phyloP scores from a whole-genome alignment of 2,797 vertebrate genomes.

The Smutsia temminckii region DNA sequence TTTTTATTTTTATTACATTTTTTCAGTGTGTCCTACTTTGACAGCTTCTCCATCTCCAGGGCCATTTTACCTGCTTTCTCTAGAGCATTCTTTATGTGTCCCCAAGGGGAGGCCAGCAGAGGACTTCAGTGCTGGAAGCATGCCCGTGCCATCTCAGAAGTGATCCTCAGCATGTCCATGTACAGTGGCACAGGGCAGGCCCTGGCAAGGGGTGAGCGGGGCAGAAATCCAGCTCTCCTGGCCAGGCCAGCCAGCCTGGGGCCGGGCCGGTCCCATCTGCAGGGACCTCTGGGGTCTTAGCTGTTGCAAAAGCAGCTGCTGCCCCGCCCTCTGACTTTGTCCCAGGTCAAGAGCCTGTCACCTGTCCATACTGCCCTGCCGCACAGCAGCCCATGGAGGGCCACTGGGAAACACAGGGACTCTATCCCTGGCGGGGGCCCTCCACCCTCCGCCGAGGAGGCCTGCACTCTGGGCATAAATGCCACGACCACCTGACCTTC shows the following conservation, averaged over 20 bases:
- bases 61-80: background rate
- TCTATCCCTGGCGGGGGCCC: background rate
- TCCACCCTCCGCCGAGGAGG: background rate
- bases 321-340: no score
- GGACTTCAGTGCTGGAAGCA: background rate
- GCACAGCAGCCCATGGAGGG: background rate
- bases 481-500: background rate
- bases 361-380: no score
- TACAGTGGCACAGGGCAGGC: fast-evolving
- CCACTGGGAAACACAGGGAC: background rate
- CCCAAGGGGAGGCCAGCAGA: background rate
- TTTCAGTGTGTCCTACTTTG: background rate
- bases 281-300: background rate
- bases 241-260: background rate
- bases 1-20: background rate
- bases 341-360: background rate
- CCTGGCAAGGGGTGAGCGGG: background rate
- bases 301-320: no score
- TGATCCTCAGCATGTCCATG: background rate
- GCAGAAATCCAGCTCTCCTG: background rate
- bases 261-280: background rate
- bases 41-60: background rate
- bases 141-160: background rate
- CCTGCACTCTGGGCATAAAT: background rate
- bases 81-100: background rate